phyloP scores from a whole-genome alignment of 2,888 invertebrate species.

The Hesperia comma region DNA sequence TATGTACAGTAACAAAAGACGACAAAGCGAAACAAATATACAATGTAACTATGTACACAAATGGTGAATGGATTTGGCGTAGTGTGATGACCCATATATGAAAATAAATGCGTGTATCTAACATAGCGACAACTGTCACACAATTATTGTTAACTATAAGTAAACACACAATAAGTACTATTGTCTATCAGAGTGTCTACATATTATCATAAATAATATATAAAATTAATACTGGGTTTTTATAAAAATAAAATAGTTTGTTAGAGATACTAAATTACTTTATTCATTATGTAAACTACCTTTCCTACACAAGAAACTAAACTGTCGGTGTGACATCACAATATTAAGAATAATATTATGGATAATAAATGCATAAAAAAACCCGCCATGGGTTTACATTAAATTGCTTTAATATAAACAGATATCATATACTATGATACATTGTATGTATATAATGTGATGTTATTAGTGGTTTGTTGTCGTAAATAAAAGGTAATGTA shows the following conservation, averaged over 20 bases:
- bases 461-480: too few species aligned
- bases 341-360: neutral
- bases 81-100: neutral
- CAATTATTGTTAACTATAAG: too few species aligned
- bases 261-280: neutral
- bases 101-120: neutral
- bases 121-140: too few species aligned
- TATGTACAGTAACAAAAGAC: constrained; percentile 18
- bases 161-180: too few species aligned
- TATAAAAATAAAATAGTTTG: neutral
- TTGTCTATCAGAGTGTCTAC: too few species aligned
- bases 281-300: neutral
- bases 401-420: neutral
- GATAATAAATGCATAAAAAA: neutral
- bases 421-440: neutral
- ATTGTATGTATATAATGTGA: too few species aligned
- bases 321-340: too few species aligned
- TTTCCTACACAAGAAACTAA: neutral
- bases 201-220: too few species aligned
- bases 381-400: constrained; percentile 3
- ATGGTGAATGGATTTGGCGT: constrained; percentile 10
- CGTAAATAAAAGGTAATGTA: too few species aligned
- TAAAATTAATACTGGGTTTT: neutral
- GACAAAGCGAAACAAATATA: constrained; percentile 4
- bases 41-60: constrained; percentile 7